These are phyloP conservation scores for Pyralis farinalis DNA, from an alignment of 2,888 invertebrate species.

Conservation along the genomic window DNA sequence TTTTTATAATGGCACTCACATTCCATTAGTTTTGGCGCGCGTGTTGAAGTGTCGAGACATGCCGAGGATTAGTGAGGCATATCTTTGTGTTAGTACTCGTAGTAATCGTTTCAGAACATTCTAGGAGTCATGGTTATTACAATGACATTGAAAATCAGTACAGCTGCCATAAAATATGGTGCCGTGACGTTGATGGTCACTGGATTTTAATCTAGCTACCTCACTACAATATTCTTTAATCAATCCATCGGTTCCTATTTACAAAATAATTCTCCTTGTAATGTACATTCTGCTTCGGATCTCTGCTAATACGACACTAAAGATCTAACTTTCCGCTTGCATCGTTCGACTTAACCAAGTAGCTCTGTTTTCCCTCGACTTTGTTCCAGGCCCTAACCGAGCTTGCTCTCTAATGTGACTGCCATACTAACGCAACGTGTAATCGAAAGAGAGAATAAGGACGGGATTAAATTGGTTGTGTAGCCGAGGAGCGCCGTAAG, in stretches of 20 bases:
- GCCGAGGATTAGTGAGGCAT: too few species aligned
- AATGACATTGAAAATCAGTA: too few species aligned
- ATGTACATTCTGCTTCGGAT: conserved; percentile 50
- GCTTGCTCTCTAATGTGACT: conserved; percentile 81
- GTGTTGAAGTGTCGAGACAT: too few species aligned
- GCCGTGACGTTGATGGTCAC: too few species aligned
- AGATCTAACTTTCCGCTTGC: conserved; percentile 70
- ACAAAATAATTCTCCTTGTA: conserved; percentile 68
- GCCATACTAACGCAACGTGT: conserved; percentile 79
- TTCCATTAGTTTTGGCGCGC: too few species aligned
- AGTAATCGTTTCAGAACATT: too few species aligned
- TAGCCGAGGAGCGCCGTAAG: conserved; percentile 77
- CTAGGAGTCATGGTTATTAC: too few species aligned
- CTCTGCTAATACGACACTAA: conserved; percentile 50
- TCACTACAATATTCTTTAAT: neutral
- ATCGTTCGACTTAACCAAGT: conserved; percentile 71
- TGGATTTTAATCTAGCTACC: too few species aligned
- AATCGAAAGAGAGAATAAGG: conserved; percentile 73
- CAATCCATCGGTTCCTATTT: neutral
- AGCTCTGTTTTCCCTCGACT: conserved; percentile 77
- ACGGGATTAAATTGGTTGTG: conserved; percentile 72
- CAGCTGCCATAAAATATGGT: too few species aligned
- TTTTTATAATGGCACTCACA: too few species aligned
- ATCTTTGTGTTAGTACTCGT: too few species aligned
- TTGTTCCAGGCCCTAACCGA: conserved; percentile 82